phyloP scores from a whole-genome alignment of 2,113 vertebrate species.

The Chunga burmeisteri region DNA sequence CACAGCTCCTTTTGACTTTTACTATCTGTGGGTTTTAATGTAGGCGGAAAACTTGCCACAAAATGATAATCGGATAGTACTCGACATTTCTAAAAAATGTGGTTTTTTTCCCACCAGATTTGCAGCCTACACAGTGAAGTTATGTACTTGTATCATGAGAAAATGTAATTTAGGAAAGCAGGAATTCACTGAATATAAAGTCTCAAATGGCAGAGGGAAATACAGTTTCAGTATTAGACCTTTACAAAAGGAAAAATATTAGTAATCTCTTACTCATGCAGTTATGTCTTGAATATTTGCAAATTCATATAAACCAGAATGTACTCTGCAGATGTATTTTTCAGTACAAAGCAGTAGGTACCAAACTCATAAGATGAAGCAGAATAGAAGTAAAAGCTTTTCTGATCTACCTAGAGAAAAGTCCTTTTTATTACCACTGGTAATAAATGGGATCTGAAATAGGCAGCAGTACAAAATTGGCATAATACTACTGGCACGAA shows the following conservation, averaged over 20 bases:
- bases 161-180: slow-evolving; percentile 58
- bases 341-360: not conserved
- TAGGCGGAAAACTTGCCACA: slow-evolving; percentile 65
- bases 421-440: not conserved
- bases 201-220: slow-evolving; percentile 18
- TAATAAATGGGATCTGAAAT: not conserved
- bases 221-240: not conserved
- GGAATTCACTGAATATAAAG: slow-evolving; percentile 29
- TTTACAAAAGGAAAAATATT: not conserved
- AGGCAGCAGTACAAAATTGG: not conserved
- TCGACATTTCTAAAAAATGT: slow-evolving; percentile 67
- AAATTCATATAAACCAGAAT: not conserved
- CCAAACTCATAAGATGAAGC: not conserved
- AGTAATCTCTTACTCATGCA: not conserved
- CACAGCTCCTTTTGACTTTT: slow-evolving; percentile 61
- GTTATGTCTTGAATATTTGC: slow-evolving; percentile 13
- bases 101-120: slow-evolving; percentile 55
- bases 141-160: slow-evolving; percentile 51
- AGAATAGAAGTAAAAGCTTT: not conserved
- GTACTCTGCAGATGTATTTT: not conserved
- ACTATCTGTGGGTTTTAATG: slow-evolving; percentile 66
- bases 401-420: not conserved
- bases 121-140: slow-evolving; percentile 63
- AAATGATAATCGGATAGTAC: slow-evolving; percentile 69
- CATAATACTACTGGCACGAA: not conserved